phyloP scores from a whole-genome alignment of 2,113 vertebrate species.

The Calonectris borealis region DNA sequence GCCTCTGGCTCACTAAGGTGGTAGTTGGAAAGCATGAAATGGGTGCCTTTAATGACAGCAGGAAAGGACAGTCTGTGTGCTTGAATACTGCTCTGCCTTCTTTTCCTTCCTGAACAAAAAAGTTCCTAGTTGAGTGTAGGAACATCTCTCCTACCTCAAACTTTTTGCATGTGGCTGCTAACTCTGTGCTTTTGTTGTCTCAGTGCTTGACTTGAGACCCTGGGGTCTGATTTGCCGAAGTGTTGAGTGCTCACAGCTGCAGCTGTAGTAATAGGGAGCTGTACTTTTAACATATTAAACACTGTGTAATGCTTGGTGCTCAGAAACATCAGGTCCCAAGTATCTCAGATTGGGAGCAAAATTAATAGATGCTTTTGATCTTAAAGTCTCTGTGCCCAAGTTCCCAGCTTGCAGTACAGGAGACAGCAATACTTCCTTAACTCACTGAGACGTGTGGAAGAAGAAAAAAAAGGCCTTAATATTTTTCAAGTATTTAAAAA shows the following conservation, averaged over 20 bases:
- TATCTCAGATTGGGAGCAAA: not conserved
- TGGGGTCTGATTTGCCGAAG: not conserved
- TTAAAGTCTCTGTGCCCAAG: not conserved
- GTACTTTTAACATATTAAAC: not conserved
- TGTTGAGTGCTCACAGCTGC: not conserved
- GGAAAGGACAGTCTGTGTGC: not conserved
- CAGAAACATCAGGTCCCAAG: not conserved
- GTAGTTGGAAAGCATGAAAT: not conserved
- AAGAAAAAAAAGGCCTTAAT: not conserved
- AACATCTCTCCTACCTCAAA: not conserved
- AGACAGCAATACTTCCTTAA: not conserved
- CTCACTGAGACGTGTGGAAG: not conserved
- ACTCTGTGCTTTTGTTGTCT: not conserved
- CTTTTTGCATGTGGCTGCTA: rapidly evolving
- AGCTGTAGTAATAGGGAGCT: not conserved
- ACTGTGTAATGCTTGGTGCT: not conserved
- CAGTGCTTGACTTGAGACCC: not conserved
- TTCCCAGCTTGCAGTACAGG: not conserved
- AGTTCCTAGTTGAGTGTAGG: not conserved
- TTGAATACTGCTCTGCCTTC: not conserved
- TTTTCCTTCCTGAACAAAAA: not conserved
- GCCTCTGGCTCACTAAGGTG: not conserved
- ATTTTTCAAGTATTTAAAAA: not conserved
- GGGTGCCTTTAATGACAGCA: not conserved
- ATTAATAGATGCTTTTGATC: not conserved